phyloP scores from a whole-genome alignment of 2,888 invertebrate species.

The Drosophila prolongata region DNA sequence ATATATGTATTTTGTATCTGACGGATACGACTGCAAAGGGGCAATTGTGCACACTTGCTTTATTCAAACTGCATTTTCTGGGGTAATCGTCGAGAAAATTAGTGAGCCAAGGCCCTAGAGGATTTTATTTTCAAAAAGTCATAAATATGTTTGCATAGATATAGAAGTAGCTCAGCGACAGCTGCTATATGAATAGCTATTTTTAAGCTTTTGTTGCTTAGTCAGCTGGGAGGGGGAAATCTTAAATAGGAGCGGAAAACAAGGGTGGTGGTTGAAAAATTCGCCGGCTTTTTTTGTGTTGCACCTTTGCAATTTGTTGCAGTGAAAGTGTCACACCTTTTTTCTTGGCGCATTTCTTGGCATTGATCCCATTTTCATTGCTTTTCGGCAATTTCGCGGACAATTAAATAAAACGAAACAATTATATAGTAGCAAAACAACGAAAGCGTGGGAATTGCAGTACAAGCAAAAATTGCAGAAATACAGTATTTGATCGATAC shows the following conservation, averaged over 20 bases:
- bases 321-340: slow-evolving; percentile 65
- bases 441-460: slow-evolving; percentile 32
- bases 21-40: slow-evolving; percentile 30
- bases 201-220: slow-evolving; percentile 19
- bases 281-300: slow-evolving; percentile 28
- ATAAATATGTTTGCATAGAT: slow-evolving; percentile 21
- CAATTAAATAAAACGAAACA: slow-evolving; percentile 50
- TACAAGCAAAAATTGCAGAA: slow-evolving; percentile 24
- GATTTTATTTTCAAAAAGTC: slow-evolving; percentile 2
- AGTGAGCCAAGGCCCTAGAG: neutral
- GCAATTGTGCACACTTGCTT: slow-evolving; percentile 19
- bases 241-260: slow-evolving; percentile 2
- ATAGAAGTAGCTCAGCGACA: slow-evolving; percentile 25
- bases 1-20: slow-evolving; percentile 46
- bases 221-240: slow-evolving; percentile 24
- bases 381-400: slow-evolving; percentile 41
- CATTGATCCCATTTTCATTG: slow-evolving; percentile 70
- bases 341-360: slow-evolving; percentile 64
- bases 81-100: slow-evolving; percentile 20
- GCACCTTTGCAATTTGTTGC: slow-evolving; percentile 25
- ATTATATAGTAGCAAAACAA: slow-evolving; percentile 39
- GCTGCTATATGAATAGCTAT: slow-evolving; percentile 24
- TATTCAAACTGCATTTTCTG: slow-evolving; percentile 20
- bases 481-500: slow-evolving; percentile 5
- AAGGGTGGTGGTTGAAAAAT: slow-evolving; percentile 7